These are phyloP conservation scores for Philotrypesis tridentata DNA, from an alignment of 1,140 invertebrate species.

Conservation along the genomic window DNA sequence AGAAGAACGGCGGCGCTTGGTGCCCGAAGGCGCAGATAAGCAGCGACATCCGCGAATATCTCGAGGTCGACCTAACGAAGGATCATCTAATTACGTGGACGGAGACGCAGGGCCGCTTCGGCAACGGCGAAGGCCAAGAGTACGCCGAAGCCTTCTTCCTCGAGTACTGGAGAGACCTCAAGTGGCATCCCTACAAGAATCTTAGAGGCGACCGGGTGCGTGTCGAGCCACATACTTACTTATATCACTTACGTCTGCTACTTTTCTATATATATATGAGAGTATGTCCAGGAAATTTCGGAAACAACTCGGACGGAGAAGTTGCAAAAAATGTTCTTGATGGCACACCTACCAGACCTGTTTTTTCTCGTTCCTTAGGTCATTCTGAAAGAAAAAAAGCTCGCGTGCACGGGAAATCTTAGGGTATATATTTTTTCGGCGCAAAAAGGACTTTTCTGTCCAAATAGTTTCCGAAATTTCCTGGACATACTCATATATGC, in stretches of 20 bases:
- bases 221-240: background rate
- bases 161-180: conserved; percentile 86
- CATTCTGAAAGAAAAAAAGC: no score
- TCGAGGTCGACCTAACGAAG: conserved; percentile 87
- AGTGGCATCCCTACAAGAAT: conserved; percentile 88
- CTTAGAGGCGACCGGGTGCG: conserved; percentile 81
- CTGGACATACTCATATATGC: no score
- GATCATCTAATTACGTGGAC: conserved; percentile 89
- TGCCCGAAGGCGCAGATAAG: conserved; percentile 89
- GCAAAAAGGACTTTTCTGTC: no score
- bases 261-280: background rate
- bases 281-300: no score
- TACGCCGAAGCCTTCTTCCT: conserved; percentile 89
- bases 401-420: no score
- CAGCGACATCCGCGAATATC: conserved; percentile 84
- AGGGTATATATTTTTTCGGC: no score
- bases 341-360: no score
- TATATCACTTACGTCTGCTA: no score
- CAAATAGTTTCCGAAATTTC: no score
- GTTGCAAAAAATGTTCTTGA: no score
- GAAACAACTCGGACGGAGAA: no score
- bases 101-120: conserved; percentile 94
- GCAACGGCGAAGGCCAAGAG: conserved; percentile 94
- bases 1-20: conserved; percentile 94
- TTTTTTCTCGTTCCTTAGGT: no score